Evolutionary conservation across 1,140 invertebrate species (phyloP), one percentile per base, ranked within the genome.

Genomic region (Psix sp.): DNA sequence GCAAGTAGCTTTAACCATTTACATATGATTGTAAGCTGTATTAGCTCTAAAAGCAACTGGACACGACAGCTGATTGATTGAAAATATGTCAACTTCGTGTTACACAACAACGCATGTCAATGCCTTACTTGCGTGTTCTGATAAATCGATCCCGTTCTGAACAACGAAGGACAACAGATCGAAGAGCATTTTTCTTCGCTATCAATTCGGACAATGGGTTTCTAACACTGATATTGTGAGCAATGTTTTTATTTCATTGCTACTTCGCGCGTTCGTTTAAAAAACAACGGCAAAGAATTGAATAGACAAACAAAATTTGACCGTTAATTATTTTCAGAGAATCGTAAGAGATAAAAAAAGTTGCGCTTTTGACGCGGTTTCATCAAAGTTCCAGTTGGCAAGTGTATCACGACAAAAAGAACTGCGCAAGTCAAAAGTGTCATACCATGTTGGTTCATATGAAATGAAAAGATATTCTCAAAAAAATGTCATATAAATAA

Each of bases 1-100:
- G 67, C 62, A 76, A 75, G 67, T 67, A 76, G 59, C 63, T 48
- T 70, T 59, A 57, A 66, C 65, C 42, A 68, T 74, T 74, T 65
- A 51, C 43, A 43, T 52, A 74, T 46, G 38, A 15, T 63, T 56
- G 38, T 75, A 65, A 70, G 65, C 65, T 60, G 45, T 48, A 52
- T 68, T 63, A 18, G 45, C 38, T 42, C 60, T 59, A 68, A 70
- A 71, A 65, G 49, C 63, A 67, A 51, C 66, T 75, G 63, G 7
- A 65, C 54, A 11, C 68, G 72, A 74, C 51, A 63, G 49, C 29
- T 68, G 71, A 74, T 74, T 74, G 71, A 74, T 74, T 51, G 63
- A 67, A 63, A 59, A 67, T 74, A 74, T 51, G 71, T 74, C 71
- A 74, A 74, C 57, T 67, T 66, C 36, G 62, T 35, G 51, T 74